Evolutionary conservation across 2,888 invertebrate genomes (phyloP).

Genomic region (Pantelozetes paolii): DNA sequence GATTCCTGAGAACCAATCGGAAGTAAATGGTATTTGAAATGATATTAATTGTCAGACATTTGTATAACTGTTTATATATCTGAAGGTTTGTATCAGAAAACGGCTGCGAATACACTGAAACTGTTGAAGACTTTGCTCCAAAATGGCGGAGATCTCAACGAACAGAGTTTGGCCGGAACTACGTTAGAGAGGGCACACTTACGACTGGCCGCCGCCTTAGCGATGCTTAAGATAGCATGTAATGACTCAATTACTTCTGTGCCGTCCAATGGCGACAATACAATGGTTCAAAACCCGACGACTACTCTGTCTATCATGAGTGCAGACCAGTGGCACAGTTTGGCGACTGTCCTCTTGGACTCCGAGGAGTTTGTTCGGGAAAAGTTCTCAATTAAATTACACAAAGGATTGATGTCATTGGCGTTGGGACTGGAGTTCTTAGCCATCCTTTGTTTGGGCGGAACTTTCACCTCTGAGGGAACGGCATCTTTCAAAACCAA

Average conservation of each 20-base stretch:
- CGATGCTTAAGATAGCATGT: slow-evolving; percentile 94
- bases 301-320: slow-evolving; percentile 39
- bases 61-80: slow-evolving; percentile 6
- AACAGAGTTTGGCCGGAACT: slow-evolving; percentile 54
- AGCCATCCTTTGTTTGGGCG: slow-evolving; percentile 87
- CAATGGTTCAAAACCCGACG: slow-evolving; percentile 17
- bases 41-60: neutral
- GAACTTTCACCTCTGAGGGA: slow-evolving; percentile 52
- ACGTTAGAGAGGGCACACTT: slow-evolving; percentile 86
- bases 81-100: slow-evolving; percentile 44
- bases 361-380: slow-evolving; percentile 63
- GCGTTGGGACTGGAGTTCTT: slow-evolving; percentile 87
- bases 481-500: slow-evolving; percentile 36
- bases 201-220: slow-evolving; percentile 84
- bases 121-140: slow-evolving; percentile 90
- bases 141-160: slow-evolving; percentile 79
- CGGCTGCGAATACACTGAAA: slow-evolving; percentile 65
- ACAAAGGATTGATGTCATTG: slow-evolving; percentile 69
- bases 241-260: slow-evolving; percentile 56
- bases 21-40: slow-evolving; percentile 34
- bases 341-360: slow-evolving; percentile 42
- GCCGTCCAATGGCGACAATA: slow-evolving; percentile 28
- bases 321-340: slow-evolving; percentile 42
- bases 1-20: slow-evolving; percentile 40
- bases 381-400: slow-evolving; percentile 81